Evolutionary conservation across 2,113 vertebrate genomes (phyloP), one percentile per base, ranked within the genome.

Genomic region (Cyanoramphus novaezelandiae): DNA sequence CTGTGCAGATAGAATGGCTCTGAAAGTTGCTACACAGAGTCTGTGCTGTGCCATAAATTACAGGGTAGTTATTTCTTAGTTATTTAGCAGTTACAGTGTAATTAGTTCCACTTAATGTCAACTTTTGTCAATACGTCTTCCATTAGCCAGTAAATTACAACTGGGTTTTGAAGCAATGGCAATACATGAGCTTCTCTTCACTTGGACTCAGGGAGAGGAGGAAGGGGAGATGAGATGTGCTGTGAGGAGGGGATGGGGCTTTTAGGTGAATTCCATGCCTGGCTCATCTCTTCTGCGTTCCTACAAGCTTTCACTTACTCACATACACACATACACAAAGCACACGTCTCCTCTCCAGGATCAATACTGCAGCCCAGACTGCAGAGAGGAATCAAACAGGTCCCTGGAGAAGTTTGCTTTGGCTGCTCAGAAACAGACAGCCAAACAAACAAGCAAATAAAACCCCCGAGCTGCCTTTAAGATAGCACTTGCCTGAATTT

Each of bases 61-160:
- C 87, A 92, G 93, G 89, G 91, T 97, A 97, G 97, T 98, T 98
- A 98, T 98, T 98, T 98, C 97, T 98, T 98, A 97, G 98, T 98
- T 98, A 98, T 97, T 98, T 98, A 98, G 97, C 97, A 97, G 97
- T 98, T 98, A 98, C 95, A 97, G 97, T 96, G 95, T 97, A 98
- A 98, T 98, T 98, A 98, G 98, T 98, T 98, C 98, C 97, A 97
- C 98, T 98, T 98, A 98, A 97, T 95, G 97, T 97, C 98, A 98
- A 97, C 97, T 97, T 97, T 97, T 98, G 97, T 98, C 97, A 98
- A 98, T 98, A 98, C 43, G 28, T 98, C 97, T 98, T 98, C 98
- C 94, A 98, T 98, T 98, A 98, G 97, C 81, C 87, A 89, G 97
- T 97, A 98, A 98, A 98, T 98, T 98, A 97, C 96, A 97, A 92